A percentile compares a stretch with the other conserved stretches of the same genome.
Conservation (phyloP, 2,797 vertebrate species). For the Mareca penelope region DNA sequence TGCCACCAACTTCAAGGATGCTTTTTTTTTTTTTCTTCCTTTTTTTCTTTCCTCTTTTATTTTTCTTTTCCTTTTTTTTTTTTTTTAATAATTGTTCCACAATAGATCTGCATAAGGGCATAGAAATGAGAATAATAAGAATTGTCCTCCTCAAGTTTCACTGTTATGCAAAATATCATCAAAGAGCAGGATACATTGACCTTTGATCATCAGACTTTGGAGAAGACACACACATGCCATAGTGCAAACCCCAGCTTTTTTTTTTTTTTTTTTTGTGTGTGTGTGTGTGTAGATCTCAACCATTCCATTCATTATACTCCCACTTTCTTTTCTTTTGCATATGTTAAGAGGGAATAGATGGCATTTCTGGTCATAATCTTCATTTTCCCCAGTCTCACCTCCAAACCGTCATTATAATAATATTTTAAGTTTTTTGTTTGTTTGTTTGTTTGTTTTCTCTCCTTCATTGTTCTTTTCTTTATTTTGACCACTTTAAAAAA, state of each 20-base stretch:
- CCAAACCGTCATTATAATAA: not conserved
- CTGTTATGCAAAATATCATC: not conserved
- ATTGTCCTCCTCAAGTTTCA: not conserved
- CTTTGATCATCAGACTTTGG: not conserved
- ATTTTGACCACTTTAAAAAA: not conserved
- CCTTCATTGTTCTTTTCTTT: not conserved
- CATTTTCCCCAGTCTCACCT: not conserved
- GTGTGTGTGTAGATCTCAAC: not conserved
- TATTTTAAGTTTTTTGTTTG: too few species aligned
- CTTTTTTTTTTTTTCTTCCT: not conserved
- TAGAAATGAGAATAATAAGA: not conserved
- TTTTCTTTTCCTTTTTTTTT: not conserved
- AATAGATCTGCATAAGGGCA: not conserved
- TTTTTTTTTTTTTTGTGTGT: not conserved
- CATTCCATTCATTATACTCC: not conserved
- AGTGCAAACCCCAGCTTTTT: not conserved
- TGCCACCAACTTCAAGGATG: not conserved
- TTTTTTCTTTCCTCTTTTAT: not conserved
- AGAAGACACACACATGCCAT: not conserved
- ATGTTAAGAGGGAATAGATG: not conserved
- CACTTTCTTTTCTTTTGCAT: not conserved
- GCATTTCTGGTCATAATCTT: not conserved
- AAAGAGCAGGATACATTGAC: not conserved
- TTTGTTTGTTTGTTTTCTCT: not conserved
- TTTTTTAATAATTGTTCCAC: not conserved